phyloP scores from a whole-genome alignment of 1,140 invertebrate species.

The Sycophaga agraensis region DNA sequence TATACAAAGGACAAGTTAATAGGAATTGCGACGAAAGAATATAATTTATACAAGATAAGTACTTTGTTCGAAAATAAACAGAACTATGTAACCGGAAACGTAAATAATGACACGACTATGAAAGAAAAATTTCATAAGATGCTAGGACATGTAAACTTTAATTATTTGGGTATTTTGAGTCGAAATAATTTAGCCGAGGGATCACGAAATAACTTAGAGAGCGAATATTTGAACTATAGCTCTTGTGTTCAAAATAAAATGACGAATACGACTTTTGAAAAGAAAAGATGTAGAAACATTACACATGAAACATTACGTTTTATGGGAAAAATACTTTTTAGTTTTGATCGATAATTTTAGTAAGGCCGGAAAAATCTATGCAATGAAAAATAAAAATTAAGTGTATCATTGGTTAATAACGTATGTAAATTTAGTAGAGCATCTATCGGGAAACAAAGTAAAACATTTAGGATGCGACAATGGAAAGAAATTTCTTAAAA shows the following conservation, averaged over 20 bases:
- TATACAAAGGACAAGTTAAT: neutral
- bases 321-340: neutral
- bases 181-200: neutral
- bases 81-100: neutral
- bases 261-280: slow-evolving; percentile 1
- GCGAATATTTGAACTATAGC: neutral
- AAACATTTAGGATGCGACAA: slow-evolving; percentile 48
- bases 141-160: slow-evolving; percentile 6
- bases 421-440: slow-evolving; percentile 33
- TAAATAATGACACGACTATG: neutral
- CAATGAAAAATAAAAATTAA: neutral
- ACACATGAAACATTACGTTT: neutral
- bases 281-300: neutral
- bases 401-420: slow-evolving; percentile 18
- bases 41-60: neutral
- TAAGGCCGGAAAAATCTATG: neutral
- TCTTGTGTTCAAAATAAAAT: slow-evolving; percentile 13
- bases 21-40: slow-evolving; percentile 6
- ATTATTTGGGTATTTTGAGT: slow-evolving; percentile 1
- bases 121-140: slow-evolving; percentile 7
- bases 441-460: slow-evolving; percentile 38
- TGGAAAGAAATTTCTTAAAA: slow-evolving; percentile 46
- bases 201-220: neutral
- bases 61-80: neutral
- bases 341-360: neutral